Evolutionary conservation across 2,888 invertebrate species (phyloP).

Genomic region (Microplitis manilae): DNA sequence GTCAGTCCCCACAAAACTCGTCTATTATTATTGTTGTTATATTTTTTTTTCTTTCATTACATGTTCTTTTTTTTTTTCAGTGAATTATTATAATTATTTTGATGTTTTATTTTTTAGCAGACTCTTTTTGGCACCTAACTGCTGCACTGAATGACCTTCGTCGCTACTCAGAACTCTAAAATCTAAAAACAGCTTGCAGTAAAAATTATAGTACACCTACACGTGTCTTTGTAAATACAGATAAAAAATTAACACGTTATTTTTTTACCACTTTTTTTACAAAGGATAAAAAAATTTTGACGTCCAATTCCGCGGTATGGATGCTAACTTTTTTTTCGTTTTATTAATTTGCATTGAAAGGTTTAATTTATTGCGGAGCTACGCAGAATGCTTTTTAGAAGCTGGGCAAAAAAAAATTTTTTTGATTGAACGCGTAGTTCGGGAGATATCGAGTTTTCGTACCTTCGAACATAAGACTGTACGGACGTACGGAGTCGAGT

Average conservation of each 20-base stretch:
- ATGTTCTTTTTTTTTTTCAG: slow-evolving; percentile 5
- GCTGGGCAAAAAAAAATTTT: neutral
- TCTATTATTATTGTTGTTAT: slow-evolving; percentile 19
- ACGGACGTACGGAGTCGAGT: no score
- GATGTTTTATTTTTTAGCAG: neutral
- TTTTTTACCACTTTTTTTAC: neutral
- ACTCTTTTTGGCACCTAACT: neutral
- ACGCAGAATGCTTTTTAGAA: no score
- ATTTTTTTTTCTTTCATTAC: slow-evolving; percentile 12
- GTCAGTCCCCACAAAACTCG: slow-evolving; percentile 23
- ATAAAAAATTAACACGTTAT: neutral
- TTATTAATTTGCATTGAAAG: no score
- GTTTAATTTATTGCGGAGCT: no score
- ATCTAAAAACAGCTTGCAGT: slow-evolving; percentile 1
- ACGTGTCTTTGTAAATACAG: neutral
- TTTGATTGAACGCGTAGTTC: no score
- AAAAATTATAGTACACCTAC: neutral
- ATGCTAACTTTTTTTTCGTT: no score
- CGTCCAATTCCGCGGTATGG: no score
- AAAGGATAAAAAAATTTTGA: neutral
- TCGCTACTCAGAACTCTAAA: neutral
- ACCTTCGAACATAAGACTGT: no score
- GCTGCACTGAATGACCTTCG: neutral
- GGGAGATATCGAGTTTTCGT: no score
- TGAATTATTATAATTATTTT: neutral